These are phyloP conservation scores for Bombus picipes DNA, from an alignment of 1,140 invertebrate genomes.

Conservation along the genomic window DNA sequence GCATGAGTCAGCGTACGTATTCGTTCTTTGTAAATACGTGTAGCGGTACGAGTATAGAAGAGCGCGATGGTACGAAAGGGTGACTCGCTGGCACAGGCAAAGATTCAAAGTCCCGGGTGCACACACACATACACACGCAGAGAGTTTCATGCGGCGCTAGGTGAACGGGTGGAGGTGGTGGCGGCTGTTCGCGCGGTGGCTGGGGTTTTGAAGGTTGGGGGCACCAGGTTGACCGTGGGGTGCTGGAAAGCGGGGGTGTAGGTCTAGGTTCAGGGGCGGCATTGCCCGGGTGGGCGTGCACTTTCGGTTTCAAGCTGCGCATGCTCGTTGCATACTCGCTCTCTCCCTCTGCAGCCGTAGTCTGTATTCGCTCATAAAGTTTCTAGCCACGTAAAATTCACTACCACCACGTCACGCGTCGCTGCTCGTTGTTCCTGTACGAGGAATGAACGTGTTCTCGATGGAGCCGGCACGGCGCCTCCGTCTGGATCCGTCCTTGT, in stretches of 20 bases:
- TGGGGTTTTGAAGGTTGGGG: conserved; percentile 78
- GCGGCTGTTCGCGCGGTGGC: conserved; percentile 18
- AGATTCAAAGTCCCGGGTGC: conserved; percentile 40
- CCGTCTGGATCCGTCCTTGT: conserved; percentile 19
- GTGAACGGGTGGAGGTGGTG: conserved; percentile 35
- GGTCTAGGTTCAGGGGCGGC: conserved; percentile 79
- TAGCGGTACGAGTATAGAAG: neutral
- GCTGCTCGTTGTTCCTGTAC: conserved; percentile 8
- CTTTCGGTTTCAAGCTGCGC: conserved; percentile 79
- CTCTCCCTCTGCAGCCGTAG: conserved; percentile 38
- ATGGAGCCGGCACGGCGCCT: conserved; percentile 17
- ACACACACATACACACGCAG: too few species aligned
- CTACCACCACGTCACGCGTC: conserved; percentile 30
- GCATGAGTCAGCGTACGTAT: neutral
- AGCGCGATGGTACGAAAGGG: neutral
- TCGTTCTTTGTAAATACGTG: neutral
- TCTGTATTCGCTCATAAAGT: conserved; percentile 56
- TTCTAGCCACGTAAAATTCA: conserved; percentile 57
- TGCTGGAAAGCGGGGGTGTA: conserved; percentile 74
- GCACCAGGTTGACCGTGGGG: conserved; percentile 78
- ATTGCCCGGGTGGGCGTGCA: conserved; percentile 77
- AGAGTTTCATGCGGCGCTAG: conserved; percentile 1
- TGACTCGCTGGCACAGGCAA: neutral
- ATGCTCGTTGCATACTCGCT: conserved; percentile 63
- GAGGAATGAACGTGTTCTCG: neutral